phyloP scores from a whole-genome alignment of 2,113 vertebrate genomes.

The Ivindomyrus marchei region DNA sequence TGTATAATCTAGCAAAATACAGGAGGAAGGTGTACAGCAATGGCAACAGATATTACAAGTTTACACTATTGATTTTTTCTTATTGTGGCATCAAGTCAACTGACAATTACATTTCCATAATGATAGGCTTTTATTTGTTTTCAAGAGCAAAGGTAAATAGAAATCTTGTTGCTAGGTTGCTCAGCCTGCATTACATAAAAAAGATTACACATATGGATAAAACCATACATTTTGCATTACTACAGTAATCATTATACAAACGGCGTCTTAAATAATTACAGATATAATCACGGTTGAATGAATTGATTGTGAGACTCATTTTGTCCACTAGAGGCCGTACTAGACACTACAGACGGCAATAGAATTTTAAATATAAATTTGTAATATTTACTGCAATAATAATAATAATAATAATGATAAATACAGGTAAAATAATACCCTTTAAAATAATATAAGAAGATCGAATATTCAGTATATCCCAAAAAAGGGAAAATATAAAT shows the following conservation, averaged over 20 bases:
- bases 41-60: neutral
- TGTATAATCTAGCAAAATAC: neutral
- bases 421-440: neutral
- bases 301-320: constrained; percentile 11
- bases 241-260: neutral
- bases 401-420: neutral
- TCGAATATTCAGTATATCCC: neutral
- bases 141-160: neutral
- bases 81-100: neutral
- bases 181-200: neutral
- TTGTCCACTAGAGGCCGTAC: constrained; percentile 64
- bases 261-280: neutral
- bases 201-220: neutral
- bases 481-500: neutral
- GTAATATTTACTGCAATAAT: constrained; percentile 1
- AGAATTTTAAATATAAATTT: neutral
- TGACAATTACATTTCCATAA: neutral
- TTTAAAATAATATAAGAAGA: neutral
- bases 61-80: neutral
- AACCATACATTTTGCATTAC: neutral
- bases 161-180: neutral
- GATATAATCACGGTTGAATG: neutral
- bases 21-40: neutral
- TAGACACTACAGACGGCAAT: constrained; percentile 37
- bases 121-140: neutral